Evolutionary conservation across 1,140 invertebrate genomes (phyloP).

Genomic region (Cecropterus lyciades): DNA sequence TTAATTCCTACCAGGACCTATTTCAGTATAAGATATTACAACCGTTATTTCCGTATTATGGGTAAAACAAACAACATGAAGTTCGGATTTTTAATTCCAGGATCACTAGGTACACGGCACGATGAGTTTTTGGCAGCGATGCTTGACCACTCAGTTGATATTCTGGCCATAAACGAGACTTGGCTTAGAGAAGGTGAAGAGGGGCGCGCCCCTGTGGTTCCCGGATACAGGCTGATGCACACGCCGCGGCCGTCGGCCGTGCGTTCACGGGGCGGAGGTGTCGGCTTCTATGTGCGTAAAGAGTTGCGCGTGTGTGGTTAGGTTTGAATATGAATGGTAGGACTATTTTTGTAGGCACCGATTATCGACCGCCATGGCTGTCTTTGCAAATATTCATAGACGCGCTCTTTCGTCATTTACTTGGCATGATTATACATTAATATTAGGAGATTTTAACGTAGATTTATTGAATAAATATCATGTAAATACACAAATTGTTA

Average conservation of each 20-base stretch:
- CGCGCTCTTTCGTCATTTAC: neutral
- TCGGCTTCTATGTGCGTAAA: neutral
- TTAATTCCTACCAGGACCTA: neutral
- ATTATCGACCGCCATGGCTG: conserved; percentile 2
- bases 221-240: neutral
- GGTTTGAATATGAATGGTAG: neutral
- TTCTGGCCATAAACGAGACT: conserved; percentile 35
- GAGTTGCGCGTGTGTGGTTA: conserved; percentile 12
- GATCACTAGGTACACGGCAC: neutral
- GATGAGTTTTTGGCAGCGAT: neutral
- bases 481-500: neutral
- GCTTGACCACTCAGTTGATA: neutral
- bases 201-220: neutral
- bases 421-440: neutral
- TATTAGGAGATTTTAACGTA: conserved; percentile 18
- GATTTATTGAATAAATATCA: neutral
- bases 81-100: too few species aligned
- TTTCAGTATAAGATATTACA: too few species aligned
- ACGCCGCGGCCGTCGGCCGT: neutral
- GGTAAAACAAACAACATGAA: too few species aligned
- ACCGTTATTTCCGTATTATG: too few species aligned
- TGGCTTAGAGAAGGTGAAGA: conserved; percentile 29
- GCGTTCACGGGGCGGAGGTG: neutral
- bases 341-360: neutral
- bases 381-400: neutral